These are phyloP conservation scores for Dryobates pubescens DNA, from an alignment of 2,797 vertebrate species.

Conservation along the genomic window DNA sequence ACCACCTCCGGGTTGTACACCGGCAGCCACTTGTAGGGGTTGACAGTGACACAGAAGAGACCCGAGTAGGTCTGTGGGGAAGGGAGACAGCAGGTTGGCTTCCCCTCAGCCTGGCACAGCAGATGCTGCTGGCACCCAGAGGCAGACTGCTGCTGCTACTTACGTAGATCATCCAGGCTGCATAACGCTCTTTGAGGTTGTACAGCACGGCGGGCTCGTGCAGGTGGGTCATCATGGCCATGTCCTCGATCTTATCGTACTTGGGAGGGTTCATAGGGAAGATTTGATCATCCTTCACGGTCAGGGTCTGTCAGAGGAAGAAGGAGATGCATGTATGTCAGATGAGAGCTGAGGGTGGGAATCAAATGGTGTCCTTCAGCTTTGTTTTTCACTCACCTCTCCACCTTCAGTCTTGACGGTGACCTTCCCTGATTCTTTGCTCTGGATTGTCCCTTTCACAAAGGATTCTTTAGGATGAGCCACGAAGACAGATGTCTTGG, in stretches of 20 bases:
- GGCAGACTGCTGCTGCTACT: too few relatives aligned
- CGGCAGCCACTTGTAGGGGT: slow-evolving; percentile 77
- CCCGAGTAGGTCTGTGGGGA: slow-evolving; percentile 81
- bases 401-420: slow-evolving; percentile 84
- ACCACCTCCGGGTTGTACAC: slow-evolving; percentile 73
- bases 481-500: slow-evolving; percentile 86
- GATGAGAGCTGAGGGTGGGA: neutral
- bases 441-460: slow-evolving; percentile 84
- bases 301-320: too few relatives aligned
- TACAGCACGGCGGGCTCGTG: too few relatives aligned
- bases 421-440: slow-evolving; percentile 86
- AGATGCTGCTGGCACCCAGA: too few relatives aligned
- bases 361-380: neutral
- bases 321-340: neutral
- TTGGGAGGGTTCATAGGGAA: too few relatives aligned
- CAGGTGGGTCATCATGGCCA: too few relatives aligned
- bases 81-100: neutral
- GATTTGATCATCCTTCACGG: too few relatives aligned
- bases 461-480: slow-evolving; percentile 85
- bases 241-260: too few relatives aligned
- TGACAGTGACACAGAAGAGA: slow-evolving; percentile 82
- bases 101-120: too few relatives aligned
- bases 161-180: too few relatives aligned
- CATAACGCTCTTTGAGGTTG: too few relatives aligned
- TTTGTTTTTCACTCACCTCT: slow-evolving; percentile 76